Conservation (phyloP, 2,888 invertebrate species). For the Eristalinus aeneus region DNA sequence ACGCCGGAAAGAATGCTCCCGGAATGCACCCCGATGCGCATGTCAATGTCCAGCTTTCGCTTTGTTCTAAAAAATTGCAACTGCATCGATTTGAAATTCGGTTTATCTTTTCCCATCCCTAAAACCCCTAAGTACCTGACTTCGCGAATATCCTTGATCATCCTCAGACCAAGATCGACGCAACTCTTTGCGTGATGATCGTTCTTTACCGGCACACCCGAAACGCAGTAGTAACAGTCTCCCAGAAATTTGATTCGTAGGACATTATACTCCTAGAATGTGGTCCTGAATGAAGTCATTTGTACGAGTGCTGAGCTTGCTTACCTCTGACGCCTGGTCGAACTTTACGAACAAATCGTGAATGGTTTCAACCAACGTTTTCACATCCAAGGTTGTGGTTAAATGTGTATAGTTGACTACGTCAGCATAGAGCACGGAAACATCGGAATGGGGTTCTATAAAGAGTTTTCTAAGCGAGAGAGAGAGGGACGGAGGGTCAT, state of each 20-base stretch:
- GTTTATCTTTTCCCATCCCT: conserved; percentile 45
- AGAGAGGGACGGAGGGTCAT: no score
- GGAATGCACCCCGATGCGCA: conserved; percentile 97
- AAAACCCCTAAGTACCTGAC: conserved; percentile 83
- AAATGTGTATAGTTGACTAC: conserved; percentile 92
- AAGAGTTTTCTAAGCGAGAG: conserved; percentile 86
- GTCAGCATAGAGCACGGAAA: conserved; percentile 95
- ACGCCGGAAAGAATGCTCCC: conserved; percentile 95
- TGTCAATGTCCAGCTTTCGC: conserved; percentile 92
- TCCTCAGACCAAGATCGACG: conserved; percentile 93
- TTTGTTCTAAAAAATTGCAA: conserved; percentile 83
- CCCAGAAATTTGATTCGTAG: conserved; percentile 95
- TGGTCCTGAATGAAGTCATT: background rate
- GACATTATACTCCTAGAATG: conserved; percentile 85
- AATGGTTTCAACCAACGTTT: conserved; percentile 91
- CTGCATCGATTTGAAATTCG: conserved; percentile 55
- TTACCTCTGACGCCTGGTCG: conserved; percentile 93
- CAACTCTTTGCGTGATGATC: conserved; percentile 93
- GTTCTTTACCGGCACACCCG: conserved; percentile 90
- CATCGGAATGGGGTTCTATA: conserved; percentile 92
- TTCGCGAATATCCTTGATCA: conserved; percentile 94
- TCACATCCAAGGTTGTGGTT: conserved; percentile 90
- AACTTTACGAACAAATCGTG: conserved; percentile 96
- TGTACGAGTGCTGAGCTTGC: conserved; percentile 42
- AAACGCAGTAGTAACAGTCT: conserved; percentile 96